A percentile compares a stretch with the other conserved stretches of the same genome.
These are phyloP conservation scores for Desmodus rotundus DNA, from an alignment of 2,113 vertebrate genomes.

Conservation along the genomic window DNA sequence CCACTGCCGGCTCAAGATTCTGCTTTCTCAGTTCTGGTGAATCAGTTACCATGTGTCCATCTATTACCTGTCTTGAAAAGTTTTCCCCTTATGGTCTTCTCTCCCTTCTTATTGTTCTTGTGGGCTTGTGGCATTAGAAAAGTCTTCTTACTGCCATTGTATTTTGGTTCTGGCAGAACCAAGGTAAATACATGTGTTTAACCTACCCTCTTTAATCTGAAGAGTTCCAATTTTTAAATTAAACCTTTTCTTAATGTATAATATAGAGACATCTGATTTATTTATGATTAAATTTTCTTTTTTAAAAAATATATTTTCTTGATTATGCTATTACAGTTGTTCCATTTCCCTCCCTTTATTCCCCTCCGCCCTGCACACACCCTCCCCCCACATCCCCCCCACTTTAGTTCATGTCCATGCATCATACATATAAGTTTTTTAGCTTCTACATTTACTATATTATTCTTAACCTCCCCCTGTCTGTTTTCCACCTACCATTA, in stretches of 20 bases:
- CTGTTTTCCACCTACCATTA: too few relatives aligned
- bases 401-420: too few relatives aligned
- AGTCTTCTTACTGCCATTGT: neutral
- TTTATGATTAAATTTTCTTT: neutral
- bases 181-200: neutral
- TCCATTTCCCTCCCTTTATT: too few relatives aligned
- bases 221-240: neutral
- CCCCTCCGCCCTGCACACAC: too few relatives aligned
- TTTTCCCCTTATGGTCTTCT: neutral
- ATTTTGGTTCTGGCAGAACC: neutral
- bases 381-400: too few relatives aligned
- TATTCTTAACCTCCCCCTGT: too few relatives aligned
- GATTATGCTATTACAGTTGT: too few relatives aligned
- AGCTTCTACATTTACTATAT: too few relatives aligned
- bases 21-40: neutral
- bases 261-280: neutral
- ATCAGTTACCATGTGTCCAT: neutral
- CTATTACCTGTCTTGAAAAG: neutral
- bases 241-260: neutral
- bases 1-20: neutral
- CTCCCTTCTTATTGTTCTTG: neutral
- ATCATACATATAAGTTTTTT: too few relatives aligned
- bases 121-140: neutral
- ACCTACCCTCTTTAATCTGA: neutral
- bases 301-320: too few relatives aligned